These are phyloP conservation scores for Oreochromis niloticus DNA, from an alignment of 2,113 vertebrate genomes.

Conservation along the genomic window DNA sequence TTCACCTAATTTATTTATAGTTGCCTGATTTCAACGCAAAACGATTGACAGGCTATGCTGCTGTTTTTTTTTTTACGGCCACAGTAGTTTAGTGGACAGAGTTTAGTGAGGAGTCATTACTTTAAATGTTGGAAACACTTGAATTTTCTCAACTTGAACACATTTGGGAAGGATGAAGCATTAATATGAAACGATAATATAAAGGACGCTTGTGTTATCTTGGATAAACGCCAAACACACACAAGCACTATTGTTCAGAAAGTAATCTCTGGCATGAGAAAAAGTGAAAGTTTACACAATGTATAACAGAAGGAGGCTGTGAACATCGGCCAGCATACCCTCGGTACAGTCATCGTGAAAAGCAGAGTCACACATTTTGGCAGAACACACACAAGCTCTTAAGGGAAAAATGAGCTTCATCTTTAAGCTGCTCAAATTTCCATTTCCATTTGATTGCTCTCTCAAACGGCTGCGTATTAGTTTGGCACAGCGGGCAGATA, in stretches of 20 bases:
- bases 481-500: constrained; percentile 40
- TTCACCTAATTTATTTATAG: not conserved
- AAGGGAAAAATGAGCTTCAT: constrained; percentile 46
- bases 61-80: not conserved
- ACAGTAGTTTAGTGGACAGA: not conserved
- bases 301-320: constrained; percentile 15
- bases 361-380: constrained; percentile 45
- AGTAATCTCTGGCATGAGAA: not conserved
- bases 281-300: constrained; percentile 1
- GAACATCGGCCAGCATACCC: constrained; percentile 22
- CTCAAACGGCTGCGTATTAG: constrained; percentile 46
- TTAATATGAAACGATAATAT: not conserved
- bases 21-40: fast-evolving
- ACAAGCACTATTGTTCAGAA: not conserved
- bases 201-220: not conserved
- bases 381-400: constrained; percentile 38
- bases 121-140: not conserved
- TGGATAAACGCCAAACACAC: not conserved
- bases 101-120: not conserved
- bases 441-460: constrained; percentile 57
- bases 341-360: not conserved
- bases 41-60: not conserved
- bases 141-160: not conserved
- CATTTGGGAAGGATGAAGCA: not conserved
- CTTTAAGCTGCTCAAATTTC: constrained; percentile 61